These are phyloP conservation scores for Condylura cristata DNA, from an alignment of 2,113 vertebrate species.

Conservation along the genomic window DNA sequence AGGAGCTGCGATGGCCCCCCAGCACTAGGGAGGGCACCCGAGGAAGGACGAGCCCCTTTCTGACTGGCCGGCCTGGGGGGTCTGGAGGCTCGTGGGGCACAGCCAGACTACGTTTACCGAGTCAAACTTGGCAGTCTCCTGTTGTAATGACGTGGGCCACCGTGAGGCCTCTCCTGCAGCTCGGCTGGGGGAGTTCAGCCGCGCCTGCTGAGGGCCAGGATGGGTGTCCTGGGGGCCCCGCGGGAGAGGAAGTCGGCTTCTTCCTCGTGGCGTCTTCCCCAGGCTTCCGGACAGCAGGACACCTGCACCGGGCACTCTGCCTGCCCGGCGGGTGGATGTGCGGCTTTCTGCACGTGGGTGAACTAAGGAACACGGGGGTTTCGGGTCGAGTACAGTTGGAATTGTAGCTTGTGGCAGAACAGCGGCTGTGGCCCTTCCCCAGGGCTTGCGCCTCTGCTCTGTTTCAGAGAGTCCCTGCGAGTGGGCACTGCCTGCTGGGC, in stretches of 20 bases:
- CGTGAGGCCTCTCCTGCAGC: not conserved
- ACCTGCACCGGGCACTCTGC: not conserved
- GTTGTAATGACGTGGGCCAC: too few species aligned
- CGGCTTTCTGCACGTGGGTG: not conserved
- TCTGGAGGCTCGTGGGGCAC: not conserved
- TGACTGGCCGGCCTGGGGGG: not conserved
- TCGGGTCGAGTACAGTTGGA: not conserved
- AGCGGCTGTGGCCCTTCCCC: not conserved
- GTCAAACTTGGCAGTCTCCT: not conserved
- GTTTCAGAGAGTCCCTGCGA: not conserved
- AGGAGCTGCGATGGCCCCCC: not conserved
- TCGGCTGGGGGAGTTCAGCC: not conserved
- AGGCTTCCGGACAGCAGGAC: not conserved
- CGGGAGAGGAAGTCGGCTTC: not conserved
- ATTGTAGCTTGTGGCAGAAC: slow-evolving; percentile 16
- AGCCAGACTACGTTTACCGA: not conserved
- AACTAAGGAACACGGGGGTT: not conserved
- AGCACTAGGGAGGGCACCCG: not conserved
- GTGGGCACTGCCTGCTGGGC: not conserved
- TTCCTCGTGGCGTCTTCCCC: not conserved
- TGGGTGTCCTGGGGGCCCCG: not conserved
- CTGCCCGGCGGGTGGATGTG: not conserved
- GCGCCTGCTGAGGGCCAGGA: not conserved
- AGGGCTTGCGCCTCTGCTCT: not conserved
- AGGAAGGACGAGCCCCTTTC: not conserved